These are phyloP conservation scores for Archocentrus centrarchus DNA, from an alignment of 2,113 vertebrate species.

Conservation along the genomic window DNA sequence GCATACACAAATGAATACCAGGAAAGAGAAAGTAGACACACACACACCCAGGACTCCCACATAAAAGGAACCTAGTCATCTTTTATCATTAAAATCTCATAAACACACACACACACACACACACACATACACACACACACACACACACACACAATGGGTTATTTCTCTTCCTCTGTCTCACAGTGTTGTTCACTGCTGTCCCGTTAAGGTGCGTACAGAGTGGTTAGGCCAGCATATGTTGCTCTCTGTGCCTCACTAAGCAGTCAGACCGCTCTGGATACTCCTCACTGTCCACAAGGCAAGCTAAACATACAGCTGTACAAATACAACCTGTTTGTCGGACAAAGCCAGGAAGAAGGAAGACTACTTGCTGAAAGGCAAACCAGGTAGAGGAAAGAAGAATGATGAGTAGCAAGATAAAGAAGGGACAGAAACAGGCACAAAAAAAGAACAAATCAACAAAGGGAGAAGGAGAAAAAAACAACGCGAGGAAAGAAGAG, in stretches of 20 bases:
- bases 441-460: conserved; percentile 53
- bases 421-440: conserved; percentile 27
- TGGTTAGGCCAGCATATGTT: conserved; percentile 57
- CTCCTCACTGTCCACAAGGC: conserved; percentile 51
- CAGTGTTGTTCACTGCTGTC: conserved; percentile 52
- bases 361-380: conserved; percentile 20
- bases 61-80: not conserved
- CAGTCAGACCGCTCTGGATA: conserved; percentile 45
- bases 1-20: not conserved
- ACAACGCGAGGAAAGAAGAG: conserved; percentile 48
- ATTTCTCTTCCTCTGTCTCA: conserved; percentile 27
- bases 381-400: conserved; percentile 42
- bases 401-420: conserved; percentile 24
- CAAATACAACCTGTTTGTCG: conserved; percentile 50
- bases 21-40: not conserved
- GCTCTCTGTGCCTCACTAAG: conserved; percentile 61
- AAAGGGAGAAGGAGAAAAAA: conserved; percentile 49
- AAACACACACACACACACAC: not conserved
- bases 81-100: conserved; percentile 32
- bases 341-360: conserved; percentile 22
- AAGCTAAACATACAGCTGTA: conserved; percentile 65
- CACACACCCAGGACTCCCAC: not conserved
- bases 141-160: not conserved
- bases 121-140: not conserved
- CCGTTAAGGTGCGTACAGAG: conserved; percentile 59